Evolutionary conservation across 2,113 vertebrate genomes (phyloP).

Genomic region (Dasyornis broadbenti): DNA sequence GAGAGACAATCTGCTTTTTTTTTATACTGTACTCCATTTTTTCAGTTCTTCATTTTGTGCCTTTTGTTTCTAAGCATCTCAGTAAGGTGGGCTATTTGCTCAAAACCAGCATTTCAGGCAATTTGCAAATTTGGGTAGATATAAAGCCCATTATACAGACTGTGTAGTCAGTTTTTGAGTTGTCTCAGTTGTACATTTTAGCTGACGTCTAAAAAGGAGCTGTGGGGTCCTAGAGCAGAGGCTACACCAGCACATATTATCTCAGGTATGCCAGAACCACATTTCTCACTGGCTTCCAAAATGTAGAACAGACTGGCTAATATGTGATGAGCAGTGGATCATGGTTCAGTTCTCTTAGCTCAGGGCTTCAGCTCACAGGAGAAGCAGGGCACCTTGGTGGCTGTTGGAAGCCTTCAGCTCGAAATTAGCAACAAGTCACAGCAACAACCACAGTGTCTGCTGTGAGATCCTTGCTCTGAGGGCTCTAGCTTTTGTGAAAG

Average conservation of each 20-base stretch:
- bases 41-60: neutral
- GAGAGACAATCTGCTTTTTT: neutral
- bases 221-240: neutral
- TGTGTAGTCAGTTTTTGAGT: neutral
- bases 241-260: neutral
- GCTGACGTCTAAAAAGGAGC: neutral
- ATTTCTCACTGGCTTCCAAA: neutral
- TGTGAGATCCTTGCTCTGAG: neutral
- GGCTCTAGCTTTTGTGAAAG: neutral
- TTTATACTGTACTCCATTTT: neutral
- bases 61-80: neutral
- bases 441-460: rapidly evolving
- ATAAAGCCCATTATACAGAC: neutral
- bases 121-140: neutral
- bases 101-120: neutral
- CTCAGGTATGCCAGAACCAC: neutral
- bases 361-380: neutral
- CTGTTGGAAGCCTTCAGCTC: neutral
- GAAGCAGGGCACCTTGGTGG: neutral
- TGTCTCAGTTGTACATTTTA: neutral
- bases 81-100: neutral
- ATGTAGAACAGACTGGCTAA: neutral
- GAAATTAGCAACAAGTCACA: neutral
- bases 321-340: neutral
- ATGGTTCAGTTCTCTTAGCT: neutral